Percentiles rank a stretch among this genome's conserved stretches.
These are phyloP conservation scores for Macroramphosus scolopax DNA, from an alignment of 2,797 vertebrate genomes.

Conservation along the genomic window DNA sequence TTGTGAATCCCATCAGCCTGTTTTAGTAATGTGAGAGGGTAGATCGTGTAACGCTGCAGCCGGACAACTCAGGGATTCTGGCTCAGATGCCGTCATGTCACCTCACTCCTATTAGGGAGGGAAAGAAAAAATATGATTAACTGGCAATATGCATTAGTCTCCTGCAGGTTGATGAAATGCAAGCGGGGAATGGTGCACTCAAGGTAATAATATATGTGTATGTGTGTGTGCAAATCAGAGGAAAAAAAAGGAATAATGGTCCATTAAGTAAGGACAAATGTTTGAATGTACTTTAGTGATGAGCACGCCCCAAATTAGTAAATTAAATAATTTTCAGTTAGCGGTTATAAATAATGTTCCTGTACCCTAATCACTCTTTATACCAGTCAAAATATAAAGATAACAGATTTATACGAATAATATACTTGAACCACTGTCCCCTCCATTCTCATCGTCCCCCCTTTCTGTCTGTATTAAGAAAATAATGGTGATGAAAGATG, in stretches of 20 bases:
- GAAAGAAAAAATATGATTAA: slow-evolving; percentile 48
- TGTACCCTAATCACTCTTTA: too few species aligned
- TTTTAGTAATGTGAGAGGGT: slow-evolving; percentile 46
- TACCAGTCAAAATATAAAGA: too few species aligned
- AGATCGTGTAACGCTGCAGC: slow-evolving; percentile 37
- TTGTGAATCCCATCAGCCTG: slow-evolving; percentile 55
- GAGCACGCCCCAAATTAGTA: background rate
- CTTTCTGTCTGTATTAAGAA: slow-evolving; percentile 52
- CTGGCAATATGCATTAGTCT: slow-evolving; percentile 43
- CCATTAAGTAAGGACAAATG: slow-evolving; percentile 2
- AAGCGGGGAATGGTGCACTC: slow-evolving; percentile 16
- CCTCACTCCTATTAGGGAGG: slow-evolving; percentile 27
- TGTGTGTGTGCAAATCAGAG: background rate
- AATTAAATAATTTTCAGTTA: slow-evolving; percentile 3
- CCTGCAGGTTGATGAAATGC: slow-evolving; percentile 30
- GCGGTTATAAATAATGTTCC: too few species aligned
- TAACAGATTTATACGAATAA: too few species aligned
- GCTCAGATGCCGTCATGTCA: slow-evolving; percentile 50
- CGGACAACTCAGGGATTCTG: slow-evolving; percentile 35
- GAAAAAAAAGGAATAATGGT: too few species aligned
- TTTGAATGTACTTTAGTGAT: background rate
- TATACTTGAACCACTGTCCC: too few species aligned
- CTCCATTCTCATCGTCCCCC: slow-evolving; percentile 30
- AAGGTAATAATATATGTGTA: slow-evolving; percentile 8
- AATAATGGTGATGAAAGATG: slow-evolving; percentile 62